phyloP scores from a whole-genome alignment of 2,888 invertebrate species.

The Caenorhabditis sp. region DNA sequence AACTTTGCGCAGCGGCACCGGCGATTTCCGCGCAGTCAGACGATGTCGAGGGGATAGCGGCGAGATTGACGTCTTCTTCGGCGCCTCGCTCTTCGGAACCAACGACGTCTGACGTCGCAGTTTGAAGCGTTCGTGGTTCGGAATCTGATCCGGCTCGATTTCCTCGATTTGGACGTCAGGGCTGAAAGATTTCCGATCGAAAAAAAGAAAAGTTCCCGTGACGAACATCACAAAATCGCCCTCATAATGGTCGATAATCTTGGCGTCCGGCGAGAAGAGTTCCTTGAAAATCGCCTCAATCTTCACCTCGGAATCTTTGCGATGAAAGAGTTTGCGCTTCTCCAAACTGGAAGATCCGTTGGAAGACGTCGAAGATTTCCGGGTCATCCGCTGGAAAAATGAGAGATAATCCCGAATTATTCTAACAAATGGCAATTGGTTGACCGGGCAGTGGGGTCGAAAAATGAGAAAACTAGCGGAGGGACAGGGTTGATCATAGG shows the following conservation, averaged over 20 bases:
- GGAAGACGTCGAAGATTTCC: constrained; percentile 36
- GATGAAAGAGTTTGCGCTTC: constrained; percentile 18
- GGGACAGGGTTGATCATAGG: too few species aligned
- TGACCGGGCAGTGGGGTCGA: too few species aligned
- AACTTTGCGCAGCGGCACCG: constrained; percentile 35
- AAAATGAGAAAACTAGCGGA: too few species aligned
- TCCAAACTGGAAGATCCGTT: constrained; percentile 19
- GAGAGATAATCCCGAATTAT: too few species aligned
- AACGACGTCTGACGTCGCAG: constrained; percentile 40
- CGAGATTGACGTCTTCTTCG: neutral
- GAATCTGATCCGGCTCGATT: constrained; percentile 3
- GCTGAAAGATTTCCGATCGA: constrained; percentile 3
- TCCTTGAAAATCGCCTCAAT: constrained; percentile 57
- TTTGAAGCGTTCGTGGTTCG: constrained; percentile 42
- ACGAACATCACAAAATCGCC: constrained; percentile 21
- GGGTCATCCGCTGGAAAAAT: constrained; percentile 43
- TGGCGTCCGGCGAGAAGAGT: constrained; percentile 53
- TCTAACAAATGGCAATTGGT: too few species aligned
- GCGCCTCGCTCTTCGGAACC: constrained; percentile 18
- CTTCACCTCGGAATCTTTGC: constrained; percentile 52
- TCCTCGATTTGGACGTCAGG: constrained; percentile 25
- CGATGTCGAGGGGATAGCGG: constrained; percentile 13
- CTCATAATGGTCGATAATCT: constrained; percentile 52
- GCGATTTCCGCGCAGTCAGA: constrained; percentile 30
- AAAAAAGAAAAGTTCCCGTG: neutral